A percentile compares a stretch with the other conserved stretches of the same genome.
Conservation (phyloP, 2,888 invertebrate species). For the Luperina testacea region DNA sequence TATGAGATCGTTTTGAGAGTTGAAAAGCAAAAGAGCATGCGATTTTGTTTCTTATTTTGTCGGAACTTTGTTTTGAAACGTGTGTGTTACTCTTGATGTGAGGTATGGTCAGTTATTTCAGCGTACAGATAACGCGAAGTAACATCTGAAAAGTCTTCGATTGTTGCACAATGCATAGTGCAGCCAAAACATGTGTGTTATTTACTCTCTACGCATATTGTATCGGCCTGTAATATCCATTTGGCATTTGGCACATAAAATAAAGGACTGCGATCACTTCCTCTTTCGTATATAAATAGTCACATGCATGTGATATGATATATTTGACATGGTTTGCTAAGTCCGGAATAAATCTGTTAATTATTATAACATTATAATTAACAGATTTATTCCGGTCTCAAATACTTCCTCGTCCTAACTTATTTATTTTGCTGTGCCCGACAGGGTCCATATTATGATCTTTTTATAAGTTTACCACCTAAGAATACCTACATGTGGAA, state of each 20-base stretch:
- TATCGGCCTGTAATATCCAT: constrained; percentile 5
- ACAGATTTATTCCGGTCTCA: too few species aligned
- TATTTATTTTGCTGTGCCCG: too few species aligned
- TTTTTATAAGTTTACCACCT: too few species aligned
- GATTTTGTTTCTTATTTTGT: constrained; percentile 15
- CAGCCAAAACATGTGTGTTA: neutral
- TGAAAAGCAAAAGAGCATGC: constrained; percentile 11
- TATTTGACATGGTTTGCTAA: too few species aligned
- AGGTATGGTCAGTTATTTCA: neutral
- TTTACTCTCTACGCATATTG: neutral
- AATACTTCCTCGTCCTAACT: too few species aligned
- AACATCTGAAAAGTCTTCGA: neutral
- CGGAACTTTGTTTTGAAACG: neutral
- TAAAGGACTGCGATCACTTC: neutral
- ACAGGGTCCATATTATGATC: too few species aligned
- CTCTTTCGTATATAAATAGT: constrained; percentile 2
- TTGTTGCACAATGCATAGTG: neutral
- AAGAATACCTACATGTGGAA: too few species aligned
- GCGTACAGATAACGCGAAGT: too few species aligned
- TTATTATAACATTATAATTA: too few species aligned
- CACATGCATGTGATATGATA: neutral
- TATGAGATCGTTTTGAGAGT: constrained; percentile 29
- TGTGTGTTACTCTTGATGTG: neutral
- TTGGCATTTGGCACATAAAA: neutral
- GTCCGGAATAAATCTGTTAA: too few species aligned